Conservation (phyloP, 2,113 vertebrate species). For the Probosciger aterrimus region DNA sequence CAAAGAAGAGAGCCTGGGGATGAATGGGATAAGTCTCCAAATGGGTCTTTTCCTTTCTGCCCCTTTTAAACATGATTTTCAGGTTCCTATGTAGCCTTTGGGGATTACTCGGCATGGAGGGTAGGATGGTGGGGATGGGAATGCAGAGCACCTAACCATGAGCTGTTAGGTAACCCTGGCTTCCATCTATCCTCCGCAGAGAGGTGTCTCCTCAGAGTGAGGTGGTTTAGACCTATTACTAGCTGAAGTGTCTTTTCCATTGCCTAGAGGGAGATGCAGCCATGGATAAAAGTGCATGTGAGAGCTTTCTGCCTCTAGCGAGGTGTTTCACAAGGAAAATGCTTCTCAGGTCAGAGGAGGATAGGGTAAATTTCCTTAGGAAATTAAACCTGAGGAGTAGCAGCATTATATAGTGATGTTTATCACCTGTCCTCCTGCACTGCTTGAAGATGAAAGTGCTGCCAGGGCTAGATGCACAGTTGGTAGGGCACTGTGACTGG, state of each 20-base stretch:
- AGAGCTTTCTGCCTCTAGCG: background rate
- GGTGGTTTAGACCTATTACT: background rate
- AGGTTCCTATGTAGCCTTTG: background rate
- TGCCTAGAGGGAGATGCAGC: background rate
- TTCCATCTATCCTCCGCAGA: background rate
- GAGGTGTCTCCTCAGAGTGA: background rate
- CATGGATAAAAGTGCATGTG: fast-evolving
- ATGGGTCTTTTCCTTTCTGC: background rate
- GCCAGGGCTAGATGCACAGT: background rate
- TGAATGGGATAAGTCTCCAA: background rate
- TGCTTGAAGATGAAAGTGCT: background rate
- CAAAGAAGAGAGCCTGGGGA: background rate
- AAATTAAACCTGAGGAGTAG: background rate
- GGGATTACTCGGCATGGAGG: background rate
- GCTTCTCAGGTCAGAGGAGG: background rate
- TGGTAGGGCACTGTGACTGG: background rate
- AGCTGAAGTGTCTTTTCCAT: background rate
- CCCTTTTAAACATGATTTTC: background rate
- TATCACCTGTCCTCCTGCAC: background rate
- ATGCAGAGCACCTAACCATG: background rate
- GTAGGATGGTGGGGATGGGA: background rate
- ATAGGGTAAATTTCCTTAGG: background rate
- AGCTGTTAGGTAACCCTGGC: background rate
- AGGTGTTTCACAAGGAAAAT: background rate
- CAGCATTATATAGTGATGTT: background rate